phyloP scores from a whole-genome alignment of 1,140 invertebrate species.

The Mya arenaria region DNA sequence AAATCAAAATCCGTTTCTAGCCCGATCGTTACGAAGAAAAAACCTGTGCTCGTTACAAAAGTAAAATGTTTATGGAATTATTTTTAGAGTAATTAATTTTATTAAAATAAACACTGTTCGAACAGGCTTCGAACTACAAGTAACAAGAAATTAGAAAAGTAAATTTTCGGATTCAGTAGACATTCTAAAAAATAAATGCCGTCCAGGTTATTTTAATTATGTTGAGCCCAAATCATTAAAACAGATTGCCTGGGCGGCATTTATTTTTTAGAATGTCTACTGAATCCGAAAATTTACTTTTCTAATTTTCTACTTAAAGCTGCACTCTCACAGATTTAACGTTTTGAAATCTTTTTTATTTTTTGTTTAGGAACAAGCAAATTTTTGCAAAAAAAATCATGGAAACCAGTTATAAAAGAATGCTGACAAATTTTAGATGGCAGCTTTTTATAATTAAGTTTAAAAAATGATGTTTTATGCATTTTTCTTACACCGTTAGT shows the following conservation, averaged over 20 bases:
- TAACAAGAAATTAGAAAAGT: not conserved
- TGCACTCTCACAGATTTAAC: too few species aligned
- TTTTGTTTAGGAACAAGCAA: too few species aligned
- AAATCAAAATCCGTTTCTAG: not conserved
- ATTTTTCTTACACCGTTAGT: too few species aligned
- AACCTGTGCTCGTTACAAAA: not conserved
- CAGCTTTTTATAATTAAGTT: too few species aligned
- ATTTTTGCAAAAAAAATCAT: too few species aligned
- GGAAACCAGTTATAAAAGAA: too few species aligned
- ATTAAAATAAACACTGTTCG: not conserved
- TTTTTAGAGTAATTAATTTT: not conserved
- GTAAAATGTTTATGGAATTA: not conserved
- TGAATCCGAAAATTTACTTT: not conserved
- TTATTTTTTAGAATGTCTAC: not conserved
- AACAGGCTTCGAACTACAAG: not conserved
- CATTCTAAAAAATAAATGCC: not conserved
- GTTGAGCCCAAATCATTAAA: not conserved
- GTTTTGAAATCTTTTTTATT: too few species aligned
- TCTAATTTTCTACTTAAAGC: not conserved
- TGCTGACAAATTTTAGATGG: too few species aligned
- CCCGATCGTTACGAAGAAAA: constrained; percentile 1
- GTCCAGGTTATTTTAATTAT: not conserved
- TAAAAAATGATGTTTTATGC: too few species aligned
- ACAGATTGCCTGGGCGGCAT: not conserved
- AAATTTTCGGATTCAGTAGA: not conserved